A percentile compares a stretch with the other conserved stretches of the same genome.
phyloP scores from a whole-genome alignment of 2,888 invertebrate genomes.

The Euspilapteryx auroguttella region DNA sequence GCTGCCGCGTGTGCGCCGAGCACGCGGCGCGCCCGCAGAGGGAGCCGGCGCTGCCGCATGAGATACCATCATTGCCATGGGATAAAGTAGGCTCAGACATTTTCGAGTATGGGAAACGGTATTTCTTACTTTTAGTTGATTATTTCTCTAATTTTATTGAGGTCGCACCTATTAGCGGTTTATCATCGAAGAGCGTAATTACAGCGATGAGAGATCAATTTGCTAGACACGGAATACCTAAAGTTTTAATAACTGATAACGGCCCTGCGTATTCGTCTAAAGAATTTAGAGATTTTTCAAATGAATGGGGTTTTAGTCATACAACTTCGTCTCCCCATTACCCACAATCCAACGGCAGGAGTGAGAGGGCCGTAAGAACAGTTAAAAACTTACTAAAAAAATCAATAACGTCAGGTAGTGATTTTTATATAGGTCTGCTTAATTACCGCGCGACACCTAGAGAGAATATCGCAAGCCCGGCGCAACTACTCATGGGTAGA shows the following conservation, averaged over 20 bases:
- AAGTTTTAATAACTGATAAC: slow-evolving; percentile 7
- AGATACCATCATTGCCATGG: slow-evolving; percentile 8
- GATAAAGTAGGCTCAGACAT: slow-evolving; percentile 9
- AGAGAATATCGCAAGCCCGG: background rate
- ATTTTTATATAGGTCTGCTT: background rate
- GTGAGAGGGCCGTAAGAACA: background rate
- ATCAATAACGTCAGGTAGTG: background rate
- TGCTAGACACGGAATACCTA: slow-evolving; percentile 8
- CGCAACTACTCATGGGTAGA: slow-evolving; percentile 1
- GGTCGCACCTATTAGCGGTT: slow-evolving; percentile 4
- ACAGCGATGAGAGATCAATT: slow-evolving; percentile 6
- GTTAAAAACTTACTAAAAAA: background rate
- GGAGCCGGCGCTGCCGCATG: slow-evolving; percentile 6
- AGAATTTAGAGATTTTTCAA: background rate
- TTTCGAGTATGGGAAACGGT: slow-evolving; percentile 8
- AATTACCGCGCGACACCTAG: background rate
- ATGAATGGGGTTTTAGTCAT: slow-evolving; percentile 1
- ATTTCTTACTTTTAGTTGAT: slow-evolving; percentile 7
- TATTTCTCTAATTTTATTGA: slow-evolving; percentile 7
- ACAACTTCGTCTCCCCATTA: background rate
- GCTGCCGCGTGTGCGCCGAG: slow-evolving; percentile 3
- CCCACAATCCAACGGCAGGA: slow-evolving; percentile 1
- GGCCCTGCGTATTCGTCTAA: slow-evolving; percentile 2
- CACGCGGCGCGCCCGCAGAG: background rate
- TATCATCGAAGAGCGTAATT: slow-evolving; percentile 4